Percentiles rank a stretch among this genome's conserved stretches.
Conservation (phyloP, 2,888 invertebrate species). For the Himalopsyche tibetana region DNA sequence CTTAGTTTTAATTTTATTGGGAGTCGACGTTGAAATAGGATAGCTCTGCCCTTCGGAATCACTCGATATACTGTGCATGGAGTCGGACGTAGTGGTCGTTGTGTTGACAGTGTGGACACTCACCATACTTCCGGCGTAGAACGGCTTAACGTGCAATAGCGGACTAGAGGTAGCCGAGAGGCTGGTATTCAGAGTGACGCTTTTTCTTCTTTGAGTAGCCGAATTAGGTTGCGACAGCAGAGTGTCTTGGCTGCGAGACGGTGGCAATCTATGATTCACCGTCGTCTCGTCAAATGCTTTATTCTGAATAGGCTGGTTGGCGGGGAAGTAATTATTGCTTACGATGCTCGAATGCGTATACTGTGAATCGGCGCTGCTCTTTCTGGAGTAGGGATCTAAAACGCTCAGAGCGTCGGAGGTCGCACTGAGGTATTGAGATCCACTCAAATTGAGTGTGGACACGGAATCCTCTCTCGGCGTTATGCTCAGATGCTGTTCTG, state of each 20-base stretch:
- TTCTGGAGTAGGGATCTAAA: slow-evolving; percentile 72
- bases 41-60: slow-evolving; percentile 80
- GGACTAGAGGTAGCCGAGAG: slow-evolving; percentile 84
- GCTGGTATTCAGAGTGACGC: slow-evolving; percentile 78
- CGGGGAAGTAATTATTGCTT: slow-evolving; percentile 72
- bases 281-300: slow-evolving; percentile 62
- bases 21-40: slow-evolving; percentile 76
- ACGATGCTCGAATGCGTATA: slow-evolving; percentile 76
- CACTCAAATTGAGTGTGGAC: slow-evolving; percentile 76
- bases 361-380: slow-evolving; percentile 79
- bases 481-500: slow-evolving; percentile 84
- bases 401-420: slow-evolving; percentile 68
- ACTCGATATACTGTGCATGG: slow-evolving; percentile 81
- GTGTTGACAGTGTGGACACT: slow-evolving; percentile 80
- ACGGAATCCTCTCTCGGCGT: slow-evolving; percentile 76
- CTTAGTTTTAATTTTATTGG: slow-evolving; percentile 77
- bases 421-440: slow-evolving; percentile 77
- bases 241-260: slow-evolving; percentile 89
- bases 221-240: slow-evolving; percentile 75
- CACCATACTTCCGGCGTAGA: slow-evolving; percentile 80
- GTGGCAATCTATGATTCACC: slow-evolving; percentile 78
- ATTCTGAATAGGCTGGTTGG: slow-evolving; percentile 67
- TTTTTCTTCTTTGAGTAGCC: slow-evolving; percentile 72
- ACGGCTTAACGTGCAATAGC: slow-evolving; percentile 79
- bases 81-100: slow-evolving; percentile 78